Conservation (phyloP, 2,888 invertebrate genomes). For the Torymus tubicola region DNA sequence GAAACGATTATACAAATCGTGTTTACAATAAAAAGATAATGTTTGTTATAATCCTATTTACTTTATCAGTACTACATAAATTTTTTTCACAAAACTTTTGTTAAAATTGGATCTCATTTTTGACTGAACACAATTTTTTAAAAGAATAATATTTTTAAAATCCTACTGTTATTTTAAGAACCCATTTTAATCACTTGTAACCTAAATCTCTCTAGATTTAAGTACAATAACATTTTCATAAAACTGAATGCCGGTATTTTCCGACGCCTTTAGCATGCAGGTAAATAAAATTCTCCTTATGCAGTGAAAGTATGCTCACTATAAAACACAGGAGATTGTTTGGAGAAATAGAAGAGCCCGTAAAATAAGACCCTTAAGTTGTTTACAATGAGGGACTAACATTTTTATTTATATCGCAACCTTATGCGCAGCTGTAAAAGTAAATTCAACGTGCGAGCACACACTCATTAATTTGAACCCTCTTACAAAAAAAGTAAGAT, state of each 20-base stretch:
- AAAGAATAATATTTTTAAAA: too few species aligned
- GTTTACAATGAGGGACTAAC: conserved; percentile 3
- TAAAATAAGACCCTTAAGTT: conserved; percentile 8
- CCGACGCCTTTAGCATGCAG: background rate
- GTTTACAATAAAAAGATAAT: too few species aligned
- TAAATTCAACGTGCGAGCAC: background rate
- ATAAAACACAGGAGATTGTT: conserved; percentile 9
- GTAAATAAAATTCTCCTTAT: conserved; percentile 12
- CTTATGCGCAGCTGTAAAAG: background rate
- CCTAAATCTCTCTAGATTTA: background rate
- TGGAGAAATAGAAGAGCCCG: background rate
- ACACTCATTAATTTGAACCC: too few species aligned
- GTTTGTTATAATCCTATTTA: too few species aligned
- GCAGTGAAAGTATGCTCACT: background rate
- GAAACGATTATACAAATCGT: too few species aligned
- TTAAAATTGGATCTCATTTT: too few species aligned
- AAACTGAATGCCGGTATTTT: background rate
- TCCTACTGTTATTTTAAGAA: too few species aligned
- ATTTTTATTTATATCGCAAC: conserved; percentile 15
- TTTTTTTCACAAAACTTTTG: too few species aligned
- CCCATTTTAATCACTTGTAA: too few species aligned
- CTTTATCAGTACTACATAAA: too few species aligned
- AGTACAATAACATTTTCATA: background rate
- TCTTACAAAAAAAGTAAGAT: too few species aligned
- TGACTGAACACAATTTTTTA: too few species aligned